Evolutionary conservation across 2,888 invertebrate genomes (phyloP).

Genomic region (Papilio gigon): DNA sequence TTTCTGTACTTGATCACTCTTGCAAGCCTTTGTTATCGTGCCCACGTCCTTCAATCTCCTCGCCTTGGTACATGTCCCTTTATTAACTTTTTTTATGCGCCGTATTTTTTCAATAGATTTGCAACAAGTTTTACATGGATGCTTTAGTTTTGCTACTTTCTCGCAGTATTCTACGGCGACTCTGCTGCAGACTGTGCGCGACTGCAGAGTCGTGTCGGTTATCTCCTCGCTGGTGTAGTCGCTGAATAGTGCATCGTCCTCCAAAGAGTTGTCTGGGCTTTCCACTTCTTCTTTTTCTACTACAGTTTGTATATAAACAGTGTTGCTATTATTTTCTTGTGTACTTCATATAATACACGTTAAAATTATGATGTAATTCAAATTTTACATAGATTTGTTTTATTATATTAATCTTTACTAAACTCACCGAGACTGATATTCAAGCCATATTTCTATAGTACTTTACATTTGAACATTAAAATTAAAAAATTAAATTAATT

Average conservation of each 20-base stretch:
- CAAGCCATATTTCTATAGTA: no score
- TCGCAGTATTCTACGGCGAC: constrained; percentile 50
- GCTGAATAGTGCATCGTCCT: constrained; percentile 31
- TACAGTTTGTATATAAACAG: background rate
- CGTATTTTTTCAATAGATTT: constrained; percentile 44
- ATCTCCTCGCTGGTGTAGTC: constrained; percentile 42
- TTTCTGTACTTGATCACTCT: constrained; percentile 44
- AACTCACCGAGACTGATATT: no score
- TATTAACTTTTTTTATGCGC: constrained; percentile 54
- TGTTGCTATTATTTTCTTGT: background rate
- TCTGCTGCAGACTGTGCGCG: constrained; percentile 51
- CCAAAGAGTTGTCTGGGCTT: constrained; percentile 28
- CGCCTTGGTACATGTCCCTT: constrained; percentile 54
- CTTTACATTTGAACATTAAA: no score
- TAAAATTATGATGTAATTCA: no score
- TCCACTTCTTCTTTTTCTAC: constrained; percentile 27
- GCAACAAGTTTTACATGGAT: constrained; percentile 37
- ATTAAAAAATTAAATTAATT: background rate
- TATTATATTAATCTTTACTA: no score
- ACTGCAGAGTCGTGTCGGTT: constrained; percentile 50
- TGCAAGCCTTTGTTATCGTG: constrained; percentile 61
- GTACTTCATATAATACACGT: background rate
- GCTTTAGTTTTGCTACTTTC: constrained; percentile 30
- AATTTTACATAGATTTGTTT: no score
- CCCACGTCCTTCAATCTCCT: constrained; percentile 54